Conservation (phyloP, 2,888 invertebrate species). For the Drosophila infuscata region DNA sequence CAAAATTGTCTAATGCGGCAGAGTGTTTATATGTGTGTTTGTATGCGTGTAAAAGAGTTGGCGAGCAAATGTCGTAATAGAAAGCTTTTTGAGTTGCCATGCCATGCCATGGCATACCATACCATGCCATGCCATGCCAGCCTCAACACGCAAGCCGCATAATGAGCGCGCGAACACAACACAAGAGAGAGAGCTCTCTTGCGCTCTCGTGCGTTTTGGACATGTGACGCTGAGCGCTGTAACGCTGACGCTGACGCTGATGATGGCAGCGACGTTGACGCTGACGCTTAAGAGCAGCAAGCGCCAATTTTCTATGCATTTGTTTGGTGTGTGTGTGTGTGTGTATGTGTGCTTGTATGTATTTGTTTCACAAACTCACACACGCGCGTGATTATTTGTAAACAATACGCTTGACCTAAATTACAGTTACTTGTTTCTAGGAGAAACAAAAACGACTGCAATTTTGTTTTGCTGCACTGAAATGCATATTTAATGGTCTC, state of each 20-base stretch:
- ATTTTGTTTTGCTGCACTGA: conserved; percentile 51
- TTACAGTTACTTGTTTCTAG: conserved; percentile 79
- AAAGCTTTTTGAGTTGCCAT: conserved; percentile 77
- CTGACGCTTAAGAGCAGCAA: conserved; percentile 45
- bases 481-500: conserved; percentile 65
- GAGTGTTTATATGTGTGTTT: conserved; percentile 39
- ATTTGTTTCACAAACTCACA: conserved; percentile 33
- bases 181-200: conserved; percentile 6
- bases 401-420: conserved; percentile 85
- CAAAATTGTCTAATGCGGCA: conserved; percentile 75
- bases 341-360: conserved; percentile 13
- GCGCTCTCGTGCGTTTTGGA: conserved; percentile 17
- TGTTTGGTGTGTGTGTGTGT: conserved; percentile 22
- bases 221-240: conserved; percentile 39
- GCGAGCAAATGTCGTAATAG: conserved; percentile 75
- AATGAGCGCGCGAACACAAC: conserved; percentile 48
- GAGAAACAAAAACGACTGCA: conserved; percentile 58
- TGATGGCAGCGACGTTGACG: conserved; percentile 25
- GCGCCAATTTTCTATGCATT: conserved; percentile 35
- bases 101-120: conserved; percentile 32
- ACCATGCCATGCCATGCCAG: conserved; percentile 44
- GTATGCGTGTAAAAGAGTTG: conserved; percentile 51
- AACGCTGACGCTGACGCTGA: conserved; percentile 14
- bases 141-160: conserved; percentile 42
- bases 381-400: conserved; percentile 81